Conservation (phyloP, 1,140 invertebrate genomes). For the Coelopa frigida region DNA sequence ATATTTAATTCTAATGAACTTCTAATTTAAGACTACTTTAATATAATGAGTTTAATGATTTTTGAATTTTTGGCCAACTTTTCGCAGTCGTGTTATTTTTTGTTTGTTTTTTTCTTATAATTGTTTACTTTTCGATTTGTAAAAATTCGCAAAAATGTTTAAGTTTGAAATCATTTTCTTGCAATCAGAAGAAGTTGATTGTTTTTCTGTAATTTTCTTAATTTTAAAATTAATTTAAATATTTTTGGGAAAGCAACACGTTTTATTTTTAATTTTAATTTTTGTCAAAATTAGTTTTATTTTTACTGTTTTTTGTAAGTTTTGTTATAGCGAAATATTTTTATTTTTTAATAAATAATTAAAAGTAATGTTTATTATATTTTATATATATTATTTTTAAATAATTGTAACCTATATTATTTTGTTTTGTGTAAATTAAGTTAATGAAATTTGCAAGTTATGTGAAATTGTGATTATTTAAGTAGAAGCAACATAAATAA, state of each 20-base stretch:
- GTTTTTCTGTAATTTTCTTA: neutral
- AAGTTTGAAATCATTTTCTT: conserved; percentile 11
- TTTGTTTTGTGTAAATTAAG: conserved; percentile 8
- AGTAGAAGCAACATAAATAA: conserved; percentile 1
- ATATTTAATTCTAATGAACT: too few species aligned
- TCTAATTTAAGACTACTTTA: too few species aligned
- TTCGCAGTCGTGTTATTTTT: too few species aligned
- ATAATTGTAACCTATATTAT: too few species aligned
- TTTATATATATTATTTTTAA: too few species aligned
- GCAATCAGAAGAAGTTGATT: conserved; percentile 3
- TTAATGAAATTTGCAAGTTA: conserved; percentile 5
- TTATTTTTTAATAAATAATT: neutral
- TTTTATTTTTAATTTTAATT: conserved; percentile 13
- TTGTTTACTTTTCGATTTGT: too few species aligned
- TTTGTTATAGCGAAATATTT: conserved; percentile 9
- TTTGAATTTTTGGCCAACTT: too few species aligned
- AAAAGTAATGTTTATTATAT: too few species aligned
- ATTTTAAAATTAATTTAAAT: conserved; percentile 6
- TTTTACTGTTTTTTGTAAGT: too few species aligned
- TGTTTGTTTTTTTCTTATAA: too few species aligned
- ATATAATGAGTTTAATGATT: too few species aligned
- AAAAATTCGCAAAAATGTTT: conserved; percentile 1
- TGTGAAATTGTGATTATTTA: conserved; percentile 7
- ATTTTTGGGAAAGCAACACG: conserved; percentile 42
- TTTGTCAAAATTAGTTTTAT: neutral